These are phyloP conservation scores for Tachystola acroxantha DNA, from an alignment of 2,888 invertebrate species.

Conservation along the genomic window DNA sequence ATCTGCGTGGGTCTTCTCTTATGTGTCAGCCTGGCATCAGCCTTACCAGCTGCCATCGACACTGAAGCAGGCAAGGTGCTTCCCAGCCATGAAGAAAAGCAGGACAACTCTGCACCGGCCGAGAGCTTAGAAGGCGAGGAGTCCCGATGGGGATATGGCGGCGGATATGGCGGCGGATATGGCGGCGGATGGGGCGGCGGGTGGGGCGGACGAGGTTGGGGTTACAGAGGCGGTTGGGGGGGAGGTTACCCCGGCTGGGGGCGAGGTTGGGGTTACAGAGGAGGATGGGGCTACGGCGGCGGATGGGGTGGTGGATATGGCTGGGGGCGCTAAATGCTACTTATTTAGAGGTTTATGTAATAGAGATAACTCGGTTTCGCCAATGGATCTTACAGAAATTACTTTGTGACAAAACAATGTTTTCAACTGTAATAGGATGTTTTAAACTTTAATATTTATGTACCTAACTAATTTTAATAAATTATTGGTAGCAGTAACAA, in stretches of 20 bases:
- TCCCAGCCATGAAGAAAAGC: too few relatives aligned
- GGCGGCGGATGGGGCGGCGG: constrained; percentile 11
- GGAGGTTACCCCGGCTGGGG: constrained; percentile 5
- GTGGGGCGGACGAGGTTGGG: constrained; percentile 1
- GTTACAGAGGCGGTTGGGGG: constrained; percentile 6
- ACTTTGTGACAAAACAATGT: too few relatives aligned
- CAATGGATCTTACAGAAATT: too few relatives aligned
- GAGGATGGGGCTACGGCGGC: constrained; percentile 11
- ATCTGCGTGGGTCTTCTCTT: constrained; percentile 33
- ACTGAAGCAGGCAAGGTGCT: too few relatives aligned
- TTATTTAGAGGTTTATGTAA: too few relatives aligned
- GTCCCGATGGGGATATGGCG: constrained; percentile 1
- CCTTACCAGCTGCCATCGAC: constrained; percentile 34
- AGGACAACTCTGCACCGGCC: too few relatives aligned
- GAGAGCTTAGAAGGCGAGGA: too few relatives aligned
- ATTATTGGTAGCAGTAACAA: too few relatives aligned
- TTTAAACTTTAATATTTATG: too few relatives aligned
- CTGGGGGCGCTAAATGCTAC: constrained; percentile 20
- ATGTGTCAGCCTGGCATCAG: constrained; percentile 40
- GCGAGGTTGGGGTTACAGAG: neutral
- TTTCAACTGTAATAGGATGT: too few relatives aligned
- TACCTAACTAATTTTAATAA: too few relatives aligned
- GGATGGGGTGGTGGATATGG: constrained; percentile 9
- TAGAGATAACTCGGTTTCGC: too few relatives aligned
- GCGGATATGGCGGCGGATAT: constrained; percentile 10